Evolutionary conservation across 35 echinoderm and acorn worm genomes (phyloP).

Genomic region (Ptychodera flava): DNA sequence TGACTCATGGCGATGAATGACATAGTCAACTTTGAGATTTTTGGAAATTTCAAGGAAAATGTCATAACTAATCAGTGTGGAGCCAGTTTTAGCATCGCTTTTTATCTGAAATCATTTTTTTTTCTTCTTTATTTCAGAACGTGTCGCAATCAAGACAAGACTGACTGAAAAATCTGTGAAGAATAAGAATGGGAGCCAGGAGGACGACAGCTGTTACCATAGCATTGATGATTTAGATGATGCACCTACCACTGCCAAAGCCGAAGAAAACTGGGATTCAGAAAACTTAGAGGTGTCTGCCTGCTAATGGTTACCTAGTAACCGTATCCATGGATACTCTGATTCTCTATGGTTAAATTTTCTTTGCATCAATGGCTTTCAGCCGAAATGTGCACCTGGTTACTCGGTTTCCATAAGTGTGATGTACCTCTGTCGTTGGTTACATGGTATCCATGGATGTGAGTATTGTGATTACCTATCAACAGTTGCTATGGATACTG

Average conservation of each 20-base stretch:
- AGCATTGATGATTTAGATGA: slow-evolving; percentile 99
- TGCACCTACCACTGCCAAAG: background rate
- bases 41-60: too few relatives aligned
- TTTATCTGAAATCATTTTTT: too few relatives aligned
- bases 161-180: background rate
- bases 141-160: background rate
- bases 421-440: background rate
- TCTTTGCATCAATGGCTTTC: background rate
- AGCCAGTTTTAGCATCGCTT: too few relatives aligned
- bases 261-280: background rate
- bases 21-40: too few relatives aligned
- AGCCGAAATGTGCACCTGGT: background rate
- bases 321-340: background rate
- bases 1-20: too few relatives aligned
- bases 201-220: slow-evolving; percentile 99
- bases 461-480: too few relatives aligned
- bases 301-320: background rate
- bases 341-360: background rate
- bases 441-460: too few relatives aligned
- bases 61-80: too few relatives aligned
- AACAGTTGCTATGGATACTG: too few relatives aligned
- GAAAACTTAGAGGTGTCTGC: background rate
- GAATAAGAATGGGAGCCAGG: slow-evolving; percentile 32
- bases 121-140: background rate
- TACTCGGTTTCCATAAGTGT: background rate